A percentile compares a stretch with the other conserved stretches of the same genome.
Evolutionary conservation across 2,113 vertebrate genomes (phyloP).

Genomic region (Promerops cafer): DNA sequence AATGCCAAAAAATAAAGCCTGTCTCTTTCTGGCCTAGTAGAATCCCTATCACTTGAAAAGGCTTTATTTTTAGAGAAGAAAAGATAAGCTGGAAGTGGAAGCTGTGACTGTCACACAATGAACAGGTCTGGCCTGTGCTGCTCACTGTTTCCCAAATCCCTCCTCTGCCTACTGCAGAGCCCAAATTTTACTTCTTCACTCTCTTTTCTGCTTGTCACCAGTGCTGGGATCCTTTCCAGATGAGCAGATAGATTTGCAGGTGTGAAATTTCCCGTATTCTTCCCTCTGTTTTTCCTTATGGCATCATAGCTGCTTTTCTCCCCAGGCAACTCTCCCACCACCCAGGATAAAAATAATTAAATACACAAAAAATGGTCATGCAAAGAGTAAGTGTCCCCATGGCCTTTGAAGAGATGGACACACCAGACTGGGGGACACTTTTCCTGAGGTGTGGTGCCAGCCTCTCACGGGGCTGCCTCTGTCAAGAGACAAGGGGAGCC

Average conservation of each 20-base stretch:
- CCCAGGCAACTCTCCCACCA: not conserved
- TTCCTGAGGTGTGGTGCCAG: fast-evolving
- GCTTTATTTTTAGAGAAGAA: conserved; percentile 34
- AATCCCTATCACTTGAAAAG: not conserved
- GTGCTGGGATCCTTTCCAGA: not conserved
- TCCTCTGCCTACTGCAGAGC: not conserved
- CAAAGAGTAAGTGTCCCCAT: not conserved
- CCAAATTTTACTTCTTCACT: not conserved
- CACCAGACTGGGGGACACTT: not conserved
- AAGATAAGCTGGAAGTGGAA: not conserved
- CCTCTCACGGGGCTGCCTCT: not conserved
- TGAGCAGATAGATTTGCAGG: not conserved
- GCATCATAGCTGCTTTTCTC: not conserved
- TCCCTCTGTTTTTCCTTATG: not conserved
- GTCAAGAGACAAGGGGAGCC: not conserved
- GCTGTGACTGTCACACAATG: not conserved
- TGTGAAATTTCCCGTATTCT: conserved; percentile 13
- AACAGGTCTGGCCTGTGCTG: not conserved
- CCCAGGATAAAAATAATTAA: not conserved
- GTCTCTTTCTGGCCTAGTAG: not conserved
- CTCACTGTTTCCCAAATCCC: not conserved
- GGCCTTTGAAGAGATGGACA: not conserved
- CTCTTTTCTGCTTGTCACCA: not conserved
- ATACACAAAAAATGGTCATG: not conserved
- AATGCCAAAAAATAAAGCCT: not conserved